Evolutionary conservation across 2,888 invertebrate species (phyloP), one percentile per base, ranked within the genome.

Genomic region (Nomada lathburiana): DNA sequence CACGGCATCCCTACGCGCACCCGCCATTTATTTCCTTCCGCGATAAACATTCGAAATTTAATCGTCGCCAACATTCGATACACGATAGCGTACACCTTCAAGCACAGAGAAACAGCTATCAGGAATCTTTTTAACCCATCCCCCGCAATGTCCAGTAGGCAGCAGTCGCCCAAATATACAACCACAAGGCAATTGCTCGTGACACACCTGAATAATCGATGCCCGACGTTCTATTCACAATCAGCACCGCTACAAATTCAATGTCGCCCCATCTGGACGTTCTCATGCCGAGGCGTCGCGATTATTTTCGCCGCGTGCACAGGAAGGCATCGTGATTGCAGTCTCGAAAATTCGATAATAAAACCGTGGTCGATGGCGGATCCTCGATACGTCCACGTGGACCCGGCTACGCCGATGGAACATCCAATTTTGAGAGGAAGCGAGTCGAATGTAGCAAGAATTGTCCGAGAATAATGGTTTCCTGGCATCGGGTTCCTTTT

Each of bases 381-480:
- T 75, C 71, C 55, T 63, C 70, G 79, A 77, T 85, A 80, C 70
- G 75, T 80, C 68, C 73, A 63, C 73, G 62, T 23, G 63, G 63
- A 71, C n/a, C 50, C 18, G n/a, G 26, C 47, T 18, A 26, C 55
- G n/a, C 20, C 23, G 44, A 55, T 70, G 70, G 65, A 76, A 82
- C 81, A 85, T 86, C 82, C 83, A 82, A 84, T 84, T 84, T 82
- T 71, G 79, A 82, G 74, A 76, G 70, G 83, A 84, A 82, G 72
- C 78, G 78, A 71, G 75, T 82, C 71, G 79, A 77, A 86, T 70
- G 77, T 83, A 82, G 76, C 71, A 79, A 84, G 88, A 77, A 81
- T 87, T 81, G 83, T 87, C 80, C 77, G 76, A 72, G 83, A 86
- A 78, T 88, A 88, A 88, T 82, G 76, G 80, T 84, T 84, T 77